These are phyloP conservation scores for Phortica magna DNA, from an alignment of 2,888 invertebrate species.

Conservation along the genomic window DNA sequence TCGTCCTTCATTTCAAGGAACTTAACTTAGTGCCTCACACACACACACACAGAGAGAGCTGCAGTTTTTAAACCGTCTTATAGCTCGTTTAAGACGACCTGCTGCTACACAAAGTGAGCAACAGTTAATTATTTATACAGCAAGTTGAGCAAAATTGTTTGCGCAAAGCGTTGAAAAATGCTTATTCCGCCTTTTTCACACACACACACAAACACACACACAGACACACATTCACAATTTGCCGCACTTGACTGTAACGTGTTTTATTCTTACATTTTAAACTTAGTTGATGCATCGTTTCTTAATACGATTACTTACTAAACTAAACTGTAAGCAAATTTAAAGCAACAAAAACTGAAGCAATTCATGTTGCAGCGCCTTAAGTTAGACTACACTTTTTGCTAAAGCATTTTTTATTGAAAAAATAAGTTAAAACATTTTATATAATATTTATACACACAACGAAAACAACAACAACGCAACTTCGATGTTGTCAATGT, in stretches of 20 bases:
- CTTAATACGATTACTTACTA: background rate
- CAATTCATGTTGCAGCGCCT: background rate
- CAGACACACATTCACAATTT: background rate
- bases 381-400: slow-evolving; percentile 20
- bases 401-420: background rate
- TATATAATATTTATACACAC: background rate
- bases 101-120: slow-evolving; percentile 45
- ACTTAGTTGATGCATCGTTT: background rate
- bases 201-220: background rate
- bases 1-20: slow-evolving; percentile 17
- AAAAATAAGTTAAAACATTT: background rate
- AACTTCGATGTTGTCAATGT: background rate
- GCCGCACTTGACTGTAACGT: background rate
- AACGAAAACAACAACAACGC: slow-evolving; percentile 16
- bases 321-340: background rate
- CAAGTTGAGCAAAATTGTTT: slow-evolving; percentile 36
- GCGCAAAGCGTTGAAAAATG: slow-evolving; percentile 12
- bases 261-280: background rate
- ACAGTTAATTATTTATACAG: slow-evolving; percentile 63
- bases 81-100: background rate
- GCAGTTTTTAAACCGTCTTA: background rate
- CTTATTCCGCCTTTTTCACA: slow-evolving; percentile 14
- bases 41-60: background rate
- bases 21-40: slow-evolving; percentile 22
- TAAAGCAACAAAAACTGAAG: background rate